These are phyloP conservation scores for Drosophila eugracilis DNA, from an alignment of 1,140 invertebrate species.

Conservation along the genomic window DNA sequence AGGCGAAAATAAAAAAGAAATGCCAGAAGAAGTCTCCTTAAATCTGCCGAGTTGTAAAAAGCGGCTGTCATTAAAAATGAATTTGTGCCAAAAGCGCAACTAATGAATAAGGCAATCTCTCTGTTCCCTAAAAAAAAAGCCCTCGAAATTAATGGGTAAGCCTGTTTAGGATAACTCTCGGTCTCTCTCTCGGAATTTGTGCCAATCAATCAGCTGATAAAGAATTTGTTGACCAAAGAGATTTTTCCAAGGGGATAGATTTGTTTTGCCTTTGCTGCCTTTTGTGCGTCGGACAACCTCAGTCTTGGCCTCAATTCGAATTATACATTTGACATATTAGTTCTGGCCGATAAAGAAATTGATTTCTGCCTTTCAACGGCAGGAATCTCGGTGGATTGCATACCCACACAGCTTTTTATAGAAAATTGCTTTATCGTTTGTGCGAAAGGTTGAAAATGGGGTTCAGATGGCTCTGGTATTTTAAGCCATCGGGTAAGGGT, in stretches of 20 bases:
- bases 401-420: slow-evolving; percentile 28
- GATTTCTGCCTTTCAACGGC: slow-evolving; percentile 75
- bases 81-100: slow-evolving; percentile 78
- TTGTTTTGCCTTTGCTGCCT: slow-evolving; percentile 43
- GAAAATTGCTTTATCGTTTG: slow-evolving; percentile 70
- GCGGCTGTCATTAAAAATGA: slow-evolving; percentile 75
- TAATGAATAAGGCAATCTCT: slow-evolving; percentile 79
- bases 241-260: slow-evolving; percentile 34
- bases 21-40: slow-evolving; percentile 7
- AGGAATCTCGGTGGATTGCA: slow-evolving; percentile 21
- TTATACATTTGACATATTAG: slow-evolving; percentile 83
- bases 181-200: slow-evolving; percentile 9
- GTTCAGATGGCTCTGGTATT: slow-evolving; percentile 1
- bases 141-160: slow-evolving; percentile 10
- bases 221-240: slow-evolving; percentile 39
- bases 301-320: slow-evolving; percentile 21
- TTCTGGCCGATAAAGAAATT: slow-evolving; percentile 78
- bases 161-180: slow-evolving; percentile 17
- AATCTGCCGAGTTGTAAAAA: slow-evolving; percentile 48
- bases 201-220: slow-evolving; percentile 49
- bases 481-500: slow-evolving; percentile 17
- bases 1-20: slow-evolving; percentile 13
- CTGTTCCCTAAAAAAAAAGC: slow-evolving; percentile 11
- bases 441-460: slow-evolving; percentile 51
- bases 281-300: slow-evolving; percentile 27